phyloP scores from a whole-genome alignment of 2,113 vertebrate species.

The chimpanzee (Pan troglodytes) region NHGRI_mPanTro3-v2.1_pri NC_072407.2:118038001-118038500 shows the following conservation, averaged over 20 bases:
- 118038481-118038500: background rate
- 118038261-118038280: background rate
- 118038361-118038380: too few species aligned
- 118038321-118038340: background rate
- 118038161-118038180: background rate
- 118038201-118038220: background rate
- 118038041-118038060: background rate
- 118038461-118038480: background rate
- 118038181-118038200: background rate
- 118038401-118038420: background rate
- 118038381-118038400: background rate
- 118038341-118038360: background rate
- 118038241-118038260: background rate
- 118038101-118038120: conserved; percentile 22
- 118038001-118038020: background rate
- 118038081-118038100: conserved; percentile 44
- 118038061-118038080: background rate
- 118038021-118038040: background rate
- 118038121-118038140: background rate
- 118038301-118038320: too few species aligned
- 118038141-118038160: background rate
- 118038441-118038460: background rate
- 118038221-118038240: background rate
- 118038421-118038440: background rate
- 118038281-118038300: background rate